A percentile compares a stretch with the other conserved stretches of the same genome.
Evolutionary conservation across 2,113 vertebrate genomes (phyloP).

Genomic region (Erythrocercus mccallii): DNA sequence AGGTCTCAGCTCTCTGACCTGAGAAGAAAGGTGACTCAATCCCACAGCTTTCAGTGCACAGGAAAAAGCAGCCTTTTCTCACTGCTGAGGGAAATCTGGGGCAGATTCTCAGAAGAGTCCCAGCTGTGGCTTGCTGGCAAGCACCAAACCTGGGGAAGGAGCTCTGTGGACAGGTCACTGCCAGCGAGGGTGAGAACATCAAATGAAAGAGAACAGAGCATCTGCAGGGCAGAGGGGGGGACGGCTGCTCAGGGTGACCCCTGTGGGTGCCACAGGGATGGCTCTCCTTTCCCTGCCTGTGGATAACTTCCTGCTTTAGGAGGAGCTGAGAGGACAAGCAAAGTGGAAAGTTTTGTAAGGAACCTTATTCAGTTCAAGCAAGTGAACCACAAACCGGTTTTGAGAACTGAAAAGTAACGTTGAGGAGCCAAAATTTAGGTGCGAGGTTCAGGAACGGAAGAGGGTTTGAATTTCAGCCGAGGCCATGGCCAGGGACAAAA

Average conservation of each 20-base stretch:
- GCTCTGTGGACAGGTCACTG: background rate
- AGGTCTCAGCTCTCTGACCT: background rate
- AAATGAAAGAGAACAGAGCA: background rate
- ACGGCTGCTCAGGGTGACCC: fast-evolving
- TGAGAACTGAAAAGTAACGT: background rate
- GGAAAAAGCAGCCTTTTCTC: background rate
- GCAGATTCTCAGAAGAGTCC: background rate
- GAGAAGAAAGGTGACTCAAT: background rate
- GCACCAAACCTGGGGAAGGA: background rate
- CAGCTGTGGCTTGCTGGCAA: background rate
- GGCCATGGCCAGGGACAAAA: background rate
- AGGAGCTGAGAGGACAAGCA: background rate
- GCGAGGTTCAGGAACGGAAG: background rate
- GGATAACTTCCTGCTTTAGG: background rate
- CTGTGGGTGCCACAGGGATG: background rate
- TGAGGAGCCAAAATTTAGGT: background rate
- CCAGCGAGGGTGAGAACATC: background rate
- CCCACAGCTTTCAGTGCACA: background rate
- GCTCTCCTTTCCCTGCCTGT: background rate
- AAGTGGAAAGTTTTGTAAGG: background rate
- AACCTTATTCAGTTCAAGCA: background rate
- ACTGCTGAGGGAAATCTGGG: background rate
- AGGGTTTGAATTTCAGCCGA: background rate
- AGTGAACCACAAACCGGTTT: background rate
- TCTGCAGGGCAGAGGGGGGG: background rate